Conservation (phyloP, 2,888 invertebrate species). For the Agriopis aurantiaria region DNA sequence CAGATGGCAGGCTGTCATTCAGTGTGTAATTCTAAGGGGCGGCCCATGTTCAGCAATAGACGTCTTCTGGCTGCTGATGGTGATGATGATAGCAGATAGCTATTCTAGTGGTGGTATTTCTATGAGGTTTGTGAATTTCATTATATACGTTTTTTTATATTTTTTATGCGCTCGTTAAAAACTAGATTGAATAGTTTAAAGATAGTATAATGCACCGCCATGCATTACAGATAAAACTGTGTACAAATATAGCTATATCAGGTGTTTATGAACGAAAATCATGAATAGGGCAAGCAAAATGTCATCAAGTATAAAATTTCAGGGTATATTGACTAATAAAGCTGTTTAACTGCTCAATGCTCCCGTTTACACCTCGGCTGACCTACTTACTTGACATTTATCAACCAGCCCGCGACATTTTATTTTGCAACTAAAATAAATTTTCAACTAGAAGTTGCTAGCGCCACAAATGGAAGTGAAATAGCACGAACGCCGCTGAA, state of each 20-base stretch:
- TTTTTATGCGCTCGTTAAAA: neutral
- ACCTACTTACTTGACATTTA: constrained; percentile 74
- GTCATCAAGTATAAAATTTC: constrained; percentile 40
- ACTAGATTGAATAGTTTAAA: too few species aligned
- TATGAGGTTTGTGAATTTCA: too few species aligned
- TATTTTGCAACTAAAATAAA: constrained; percentile 57
- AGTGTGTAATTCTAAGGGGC: too few species aligned
- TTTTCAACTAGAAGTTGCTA: constrained; percentile 29
- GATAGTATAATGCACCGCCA: too few species aligned
- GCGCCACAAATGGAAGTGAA: constrained; percentile 18
- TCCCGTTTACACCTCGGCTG: constrained; percentile 65
- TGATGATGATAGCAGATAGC: too few species aligned
- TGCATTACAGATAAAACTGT: too few species aligned
- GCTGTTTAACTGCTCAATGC: constrained; percentile 59
- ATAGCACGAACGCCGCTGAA: constrained; percentile 9
- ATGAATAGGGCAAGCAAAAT: constrained; percentile 34
- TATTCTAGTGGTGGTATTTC: too few species aligned
- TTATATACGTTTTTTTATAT: neutral
- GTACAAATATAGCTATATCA: constrained; percentile 13
- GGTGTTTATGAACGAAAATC: constrained; percentile 21
- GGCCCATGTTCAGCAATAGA: too few species aligned
- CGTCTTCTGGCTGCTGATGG: too few species aligned
- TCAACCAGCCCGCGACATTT: constrained; percentile 63
- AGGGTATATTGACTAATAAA: constrained; percentile 61
- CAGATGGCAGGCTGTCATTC: too few species aligned